These are phyloP conservation scores for Tapera naevia DNA, from an alignment of 2,797 vertebrate species.

Conservation along the genomic window DNA sequence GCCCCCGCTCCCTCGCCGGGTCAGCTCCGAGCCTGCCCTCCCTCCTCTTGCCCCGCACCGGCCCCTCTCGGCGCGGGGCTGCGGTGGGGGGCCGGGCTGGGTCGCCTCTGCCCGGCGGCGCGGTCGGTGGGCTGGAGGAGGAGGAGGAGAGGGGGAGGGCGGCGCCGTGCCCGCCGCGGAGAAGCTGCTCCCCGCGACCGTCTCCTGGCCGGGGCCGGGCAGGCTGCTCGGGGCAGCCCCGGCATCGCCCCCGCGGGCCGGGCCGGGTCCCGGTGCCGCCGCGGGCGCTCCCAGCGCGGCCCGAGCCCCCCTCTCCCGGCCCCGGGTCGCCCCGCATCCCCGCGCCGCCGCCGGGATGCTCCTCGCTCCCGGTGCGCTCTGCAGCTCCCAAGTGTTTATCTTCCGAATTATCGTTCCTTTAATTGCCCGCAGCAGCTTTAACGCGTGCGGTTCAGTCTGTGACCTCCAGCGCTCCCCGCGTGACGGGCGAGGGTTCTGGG, in stretches of 20 bases:
- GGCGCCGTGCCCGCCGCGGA: neutral
- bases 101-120: neutral
- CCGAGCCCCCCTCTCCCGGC: no score
- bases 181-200: conserved; percentile 26
- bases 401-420: conserved; percentile 41
- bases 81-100: neutral
- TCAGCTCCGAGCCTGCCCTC: no score
- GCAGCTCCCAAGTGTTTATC: conserved; percentile 43
- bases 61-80: no score
- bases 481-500: neutral
- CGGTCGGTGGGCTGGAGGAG: neutral
- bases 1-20: no score
- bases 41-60: no score
- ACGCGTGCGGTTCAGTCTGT: conserved; percentile 26
- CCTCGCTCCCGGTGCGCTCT: neutral
- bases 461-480: neutral
- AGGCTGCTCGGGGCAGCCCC: neutral
- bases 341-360: no score
- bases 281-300: no score
- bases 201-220: neutral
- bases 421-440: conserved; percentile 25
- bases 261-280: no score
- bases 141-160: conserved; percentile 9
- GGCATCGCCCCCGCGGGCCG: no score
- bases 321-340: no score